phyloP scores from a whole-genome alignment of 2,888 invertebrate species.

The Mesochorus sp. region DNA sequence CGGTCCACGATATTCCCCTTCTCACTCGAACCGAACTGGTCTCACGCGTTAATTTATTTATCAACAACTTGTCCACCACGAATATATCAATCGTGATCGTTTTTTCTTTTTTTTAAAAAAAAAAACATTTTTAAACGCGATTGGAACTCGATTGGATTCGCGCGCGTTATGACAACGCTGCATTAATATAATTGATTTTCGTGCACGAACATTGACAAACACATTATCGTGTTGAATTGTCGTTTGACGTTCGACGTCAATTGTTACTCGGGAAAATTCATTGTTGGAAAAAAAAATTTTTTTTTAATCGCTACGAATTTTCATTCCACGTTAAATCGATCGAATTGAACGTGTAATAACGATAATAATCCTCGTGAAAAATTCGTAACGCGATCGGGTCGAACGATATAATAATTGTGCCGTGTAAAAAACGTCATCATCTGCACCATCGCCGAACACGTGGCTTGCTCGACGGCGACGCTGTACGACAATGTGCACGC shows the following conservation, averaged over 20 bases:
- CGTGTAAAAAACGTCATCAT: constrained; percentile 83
- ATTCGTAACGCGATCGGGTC: constrained; percentile 54
- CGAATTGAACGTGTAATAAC: constrained; percentile 34
- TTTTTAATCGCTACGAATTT: no score
- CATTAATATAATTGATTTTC: no score
- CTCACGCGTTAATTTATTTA: constrained; percentile 54
- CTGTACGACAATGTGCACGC: constrained; percentile 92
- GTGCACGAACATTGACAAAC: no score
- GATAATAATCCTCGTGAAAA: no score
- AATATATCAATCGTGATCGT: neutral
- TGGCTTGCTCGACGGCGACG: constrained; percentile 92
- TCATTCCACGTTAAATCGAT: no score
- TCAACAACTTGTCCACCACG: constrained; percentile 3
- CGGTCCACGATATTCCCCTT: constrained; percentile 52
- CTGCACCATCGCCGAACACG: constrained; percentile 88
- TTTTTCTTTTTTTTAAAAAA: neutral
- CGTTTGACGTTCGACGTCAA: neutral
- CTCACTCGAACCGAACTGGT: constrained; percentile 60
- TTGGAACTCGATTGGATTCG: neutral
- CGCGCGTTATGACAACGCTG: constrained; percentile 36
- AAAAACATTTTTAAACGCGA: neutral
- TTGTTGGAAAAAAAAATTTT: no score
- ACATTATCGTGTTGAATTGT: neutral
- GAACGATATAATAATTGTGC: constrained; percentile 73
- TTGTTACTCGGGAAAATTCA: no score